phyloP scores from a whole-genome alignment of 2,888 invertebrate genomes.

The Digitonthophagus gazella region DNA sequence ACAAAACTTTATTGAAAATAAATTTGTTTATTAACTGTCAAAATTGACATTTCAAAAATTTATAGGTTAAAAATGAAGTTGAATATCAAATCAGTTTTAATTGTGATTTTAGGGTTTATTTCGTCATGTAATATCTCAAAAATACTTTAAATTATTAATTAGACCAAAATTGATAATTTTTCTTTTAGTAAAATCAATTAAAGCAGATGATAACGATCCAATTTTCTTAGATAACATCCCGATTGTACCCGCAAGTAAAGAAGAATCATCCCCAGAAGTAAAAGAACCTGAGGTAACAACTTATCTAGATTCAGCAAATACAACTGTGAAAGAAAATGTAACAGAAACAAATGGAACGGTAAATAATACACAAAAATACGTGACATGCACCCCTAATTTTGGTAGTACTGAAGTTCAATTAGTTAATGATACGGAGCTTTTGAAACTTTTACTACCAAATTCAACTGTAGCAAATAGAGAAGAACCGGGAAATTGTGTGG shows the following conservation, averaged over 20 bases:
- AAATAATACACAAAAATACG: constrained; percentile 41
- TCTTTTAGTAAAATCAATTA: constrained; percentile 1
- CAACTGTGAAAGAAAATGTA: constrained; percentile 27
- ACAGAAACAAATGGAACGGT: constrained; percentile 31
- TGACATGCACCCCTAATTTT: constrained; percentile 42
- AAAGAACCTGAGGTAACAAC: constrained; percentile 26
- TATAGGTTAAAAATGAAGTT: no score
- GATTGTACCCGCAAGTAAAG: constrained; percentile 1
- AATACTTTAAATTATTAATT: background rate
- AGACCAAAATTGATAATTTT: background rate
- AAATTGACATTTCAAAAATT: no score
- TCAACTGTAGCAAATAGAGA: constrained; percentile 65
- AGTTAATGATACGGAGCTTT: constrained; percentile 69
- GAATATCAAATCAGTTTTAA: no score
- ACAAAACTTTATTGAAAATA: no score
- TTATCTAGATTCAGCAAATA: constrained; percentile 27
- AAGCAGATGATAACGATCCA: constrained; percentile 1
- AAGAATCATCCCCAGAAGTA: constrained; percentile 13
- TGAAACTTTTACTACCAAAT: constrained; percentile 63
- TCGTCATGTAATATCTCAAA: background rate
- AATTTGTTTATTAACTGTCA: no score
- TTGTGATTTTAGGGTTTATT: no score
- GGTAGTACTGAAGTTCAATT: constrained; percentile 57
- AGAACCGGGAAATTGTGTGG: constrained; percentile 64
- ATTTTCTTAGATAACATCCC: constrained; percentile 10